Base-by-base conservation (phyloP, 2,797 vertebrate species). In the Heterohyrax brucei region DNA sequence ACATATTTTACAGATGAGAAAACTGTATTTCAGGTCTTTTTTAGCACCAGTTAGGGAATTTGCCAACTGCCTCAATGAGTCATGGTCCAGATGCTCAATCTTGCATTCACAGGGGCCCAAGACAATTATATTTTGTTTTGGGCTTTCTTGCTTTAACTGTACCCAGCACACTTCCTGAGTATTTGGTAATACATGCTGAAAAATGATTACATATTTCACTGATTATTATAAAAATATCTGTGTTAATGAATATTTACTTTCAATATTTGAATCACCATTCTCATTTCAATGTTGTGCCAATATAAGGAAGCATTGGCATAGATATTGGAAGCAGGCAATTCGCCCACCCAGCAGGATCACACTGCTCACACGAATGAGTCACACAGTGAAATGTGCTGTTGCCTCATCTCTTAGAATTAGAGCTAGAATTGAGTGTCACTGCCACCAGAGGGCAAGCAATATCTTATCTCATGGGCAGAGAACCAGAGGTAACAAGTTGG, bases 361-460 rank as follows among this genome's bases (percentile, higher is more conserved):
- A 68, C 28, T 82, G 56, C 59, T 93, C 26, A 66, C 72, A 93
- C 19, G 87, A 94, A 95, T 44, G 28, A 95, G 73, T 39, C 94
- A 93, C 86, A 94, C 30, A 59, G 33, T 75, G 48, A 93, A 92
- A 96, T 62, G 10, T 72, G 13, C n/a, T 76, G 50, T 95, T 70
- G 76, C 18, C 48, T 91, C 26, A 62, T 86, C 66, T 59, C 68
- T 95, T 81, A 89, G 75, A 94, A 86, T 75, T 70, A 76, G 94
- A 93, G 10, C 73, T 93, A 95, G 64, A 81, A 70, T 68, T 68
- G 39, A 92, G 85, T 81, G 91, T 95, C 91, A 22, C n/a, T 28
- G 88, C 91, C 95, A 96, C 80, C 59, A 96, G 95, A 30, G 86
- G 94, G 91, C 94, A 95, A 94, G 73, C 80, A 66, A 93, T 73